Evolutionary conservation across 2,113 vertebrate genomes (phyloP), one percentile per base, ranked within the genome.

Genomic region (Thermophis baileyi): DNA sequence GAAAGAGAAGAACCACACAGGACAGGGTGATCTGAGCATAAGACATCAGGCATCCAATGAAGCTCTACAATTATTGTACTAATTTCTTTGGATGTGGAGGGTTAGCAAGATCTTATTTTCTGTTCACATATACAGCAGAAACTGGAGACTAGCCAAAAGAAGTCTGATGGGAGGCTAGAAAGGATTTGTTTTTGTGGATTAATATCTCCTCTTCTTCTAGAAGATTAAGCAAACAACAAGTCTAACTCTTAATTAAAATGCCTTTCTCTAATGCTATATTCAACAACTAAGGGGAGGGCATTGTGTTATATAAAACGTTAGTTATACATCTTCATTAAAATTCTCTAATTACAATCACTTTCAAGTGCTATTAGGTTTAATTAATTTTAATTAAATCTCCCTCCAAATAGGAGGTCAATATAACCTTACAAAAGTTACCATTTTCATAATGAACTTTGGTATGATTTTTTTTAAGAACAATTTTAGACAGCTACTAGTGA

Each of bases 321-420:
- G 93, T 94, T 93, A 88, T 40, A 88, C 49, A 91, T 12, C 94
- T 94, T 93, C 91, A 54, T 95, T 93, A 93, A 91, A 92, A 51
- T 55, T 55, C 90, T 89, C 92, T 90, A 93, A 91, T 2, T 20
- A 93, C 63, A 49, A 91, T 92, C 49, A 95, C 91, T 89, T 97
- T 95, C 85, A 93, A 91, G 92, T 94, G 88, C 93, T 92, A 6
- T 60, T 54, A 87, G 92, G 94, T 97, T 97, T 96, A 97, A 97
- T 96, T 54, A 87, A 93, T 95, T 97, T 97, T 96, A 97, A 97
- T 96, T 96, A 97, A 95, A 94, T 88, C 49, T 88, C 87, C 92
- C 30, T 96, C 95, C 94, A 95, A 96, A 94, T 90, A 93, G 85
- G 92, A 94, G 47, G 69, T 89, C 95, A 96, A 95, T 91, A 93